Base-by-base conservation (phyloP, 2,888 invertebrate species). In the Entomobrya multifasciata region DNA sequence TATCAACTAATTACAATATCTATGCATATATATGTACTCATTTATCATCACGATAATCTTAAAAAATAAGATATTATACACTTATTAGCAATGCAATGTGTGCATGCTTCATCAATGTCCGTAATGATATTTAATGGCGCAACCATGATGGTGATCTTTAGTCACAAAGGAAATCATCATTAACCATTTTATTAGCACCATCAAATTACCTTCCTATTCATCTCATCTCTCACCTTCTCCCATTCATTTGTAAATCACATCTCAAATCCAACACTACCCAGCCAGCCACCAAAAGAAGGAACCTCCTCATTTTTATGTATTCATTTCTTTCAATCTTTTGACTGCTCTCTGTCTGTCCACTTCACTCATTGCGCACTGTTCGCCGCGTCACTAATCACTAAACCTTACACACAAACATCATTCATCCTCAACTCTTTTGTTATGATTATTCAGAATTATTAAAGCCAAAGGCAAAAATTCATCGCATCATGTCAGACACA, bases 381-480 rank as follows among this genome's bases (percentile, higher is more conserved):
- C 3, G 13, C 47, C 70, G 13, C 44, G 25, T 70, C 70, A n/a
- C n/a, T n/a, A n/a, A n/a, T n/a, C n/a, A 47, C 70, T 47, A 44
- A 44, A 44, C 47, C 70, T 36, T n/a, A 36, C 36, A 70, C 47
- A 47, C 47, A 70, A 70, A 22, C 70, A 70, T 70, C 70, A 55
- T 20, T 76, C 76, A 55, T 57, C 17, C 52, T 15, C 55, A n/a
- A n/a, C n/a, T n/a, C 41, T 52, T 72, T 81, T 81, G 81, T 81
- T 81, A 81, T 81, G 81, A 81, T 72, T 47, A 72, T 81, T 57
- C 81, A 70, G 47, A 44, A 1, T 22, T n/a, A n/a, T n/a, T 70
- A 25, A 70, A 57, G 72, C 81, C 80, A 30, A 52, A 70, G 80
- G 80, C 67, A 20, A 30, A 27, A 74, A 44, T n/a, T n/a, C n/a